Evolutionary conservation across 92 coral and sea anemone species (phyloP).

Genomic region (Chrysogorgia sp.): DNA sequence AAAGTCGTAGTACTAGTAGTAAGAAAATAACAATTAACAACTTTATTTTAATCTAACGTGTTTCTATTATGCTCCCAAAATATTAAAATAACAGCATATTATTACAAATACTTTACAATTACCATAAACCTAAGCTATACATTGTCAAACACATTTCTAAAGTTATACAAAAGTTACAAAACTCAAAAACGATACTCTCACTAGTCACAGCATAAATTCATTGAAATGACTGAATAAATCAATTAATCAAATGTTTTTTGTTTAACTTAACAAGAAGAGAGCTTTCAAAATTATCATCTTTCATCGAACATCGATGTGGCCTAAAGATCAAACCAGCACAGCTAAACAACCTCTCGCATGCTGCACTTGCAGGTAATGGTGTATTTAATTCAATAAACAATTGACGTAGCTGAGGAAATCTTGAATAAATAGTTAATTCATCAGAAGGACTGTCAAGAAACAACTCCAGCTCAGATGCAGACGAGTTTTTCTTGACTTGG

Average conservation of each 20-base stretch:
- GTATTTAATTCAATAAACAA: conserved; percentile 19
- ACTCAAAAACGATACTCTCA: too few relatives aligned
- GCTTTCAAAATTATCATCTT: conserved; percentile 16
- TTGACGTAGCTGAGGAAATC: conserved; percentile 5
- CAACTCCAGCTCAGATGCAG: background rate
- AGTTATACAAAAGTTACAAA: too few relatives aligned
- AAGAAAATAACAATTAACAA: too few relatives aligned
- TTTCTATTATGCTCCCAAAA: too few relatives aligned
- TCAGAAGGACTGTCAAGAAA: conserved; percentile 13
- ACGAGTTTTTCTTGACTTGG: background rate
- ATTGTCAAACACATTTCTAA: too few relatives aligned
- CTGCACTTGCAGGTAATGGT: conserved; percentile 10
- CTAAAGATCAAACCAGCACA: too few relatives aligned
- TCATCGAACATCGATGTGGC: background rate
- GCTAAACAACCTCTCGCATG: too few relatives aligned
- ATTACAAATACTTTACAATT: too few relatives aligned
- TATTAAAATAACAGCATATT: too few relatives aligned
- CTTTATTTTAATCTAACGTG: too few relatives aligned
- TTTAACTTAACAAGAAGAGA: conserved; percentile 9
- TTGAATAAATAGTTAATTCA: background rate
- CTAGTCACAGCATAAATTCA: background rate
- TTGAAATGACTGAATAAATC: background rate
- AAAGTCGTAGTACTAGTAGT: too few relatives aligned
- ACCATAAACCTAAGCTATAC: too few relatives aligned
- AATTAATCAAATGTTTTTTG: conserved; percentile 1